These are phyloP conservation scores for Silurus lanzhouensis DNA, from an alignment of 2,797 vertebrate species.

Conservation along the genomic window DNA sequence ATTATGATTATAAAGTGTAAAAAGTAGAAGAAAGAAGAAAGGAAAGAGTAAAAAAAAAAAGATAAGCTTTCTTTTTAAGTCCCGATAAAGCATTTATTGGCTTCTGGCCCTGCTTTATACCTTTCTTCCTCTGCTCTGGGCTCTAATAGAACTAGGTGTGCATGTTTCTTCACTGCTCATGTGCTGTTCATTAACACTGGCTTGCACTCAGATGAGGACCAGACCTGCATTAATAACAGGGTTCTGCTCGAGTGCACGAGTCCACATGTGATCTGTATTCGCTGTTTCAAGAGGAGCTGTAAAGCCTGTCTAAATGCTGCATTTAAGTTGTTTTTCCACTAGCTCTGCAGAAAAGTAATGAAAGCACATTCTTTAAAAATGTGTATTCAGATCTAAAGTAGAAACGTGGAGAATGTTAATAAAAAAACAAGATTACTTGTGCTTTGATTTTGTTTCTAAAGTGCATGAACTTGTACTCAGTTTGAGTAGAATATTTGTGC, in stretches of 20 bases:
- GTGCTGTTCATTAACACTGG: slow-evolving; percentile 44
- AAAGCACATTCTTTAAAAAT: slow-evolving; percentile 27
- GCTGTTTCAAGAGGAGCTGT: slow-evolving; percentile 48
- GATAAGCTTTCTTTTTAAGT: not conserved
- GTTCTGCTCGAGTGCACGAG: slow-evolving; percentile 50
- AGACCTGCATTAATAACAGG: slow-evolving; percentile 45
- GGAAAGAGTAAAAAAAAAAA: not conserved
- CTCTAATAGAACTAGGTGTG: slow-evolving; percentile 24
- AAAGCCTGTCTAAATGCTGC: slow-evolving; percentile 33
- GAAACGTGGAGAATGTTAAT: slow-evolving; percentile 24
- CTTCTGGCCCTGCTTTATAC: slow-evolving; percentile 7
- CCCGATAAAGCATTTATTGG: slow-evolving; percentile 1
- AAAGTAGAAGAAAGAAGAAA: not conserved
- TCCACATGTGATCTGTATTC: slow-evolving; percentile 53
- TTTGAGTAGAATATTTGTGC: not conserved
- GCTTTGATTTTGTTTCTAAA: not conserved
- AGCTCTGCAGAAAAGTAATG: slow-evolving; percentile 43
- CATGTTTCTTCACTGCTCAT: slow-evolving; percentile 20
- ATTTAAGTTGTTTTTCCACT: slow-evolving; percentile 46
- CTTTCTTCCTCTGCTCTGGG: not conserved
- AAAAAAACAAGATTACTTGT: not conserved
- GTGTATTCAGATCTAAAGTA: slow-evolving; percentile 20
- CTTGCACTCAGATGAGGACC: slow-evolving; percentile 33
- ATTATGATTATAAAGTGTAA: not conserved
- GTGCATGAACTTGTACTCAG: not conserved